Conservation (phyloP, 2,113 vertebrate genomes). For the Proterorhinus semilunaris region DNA sequence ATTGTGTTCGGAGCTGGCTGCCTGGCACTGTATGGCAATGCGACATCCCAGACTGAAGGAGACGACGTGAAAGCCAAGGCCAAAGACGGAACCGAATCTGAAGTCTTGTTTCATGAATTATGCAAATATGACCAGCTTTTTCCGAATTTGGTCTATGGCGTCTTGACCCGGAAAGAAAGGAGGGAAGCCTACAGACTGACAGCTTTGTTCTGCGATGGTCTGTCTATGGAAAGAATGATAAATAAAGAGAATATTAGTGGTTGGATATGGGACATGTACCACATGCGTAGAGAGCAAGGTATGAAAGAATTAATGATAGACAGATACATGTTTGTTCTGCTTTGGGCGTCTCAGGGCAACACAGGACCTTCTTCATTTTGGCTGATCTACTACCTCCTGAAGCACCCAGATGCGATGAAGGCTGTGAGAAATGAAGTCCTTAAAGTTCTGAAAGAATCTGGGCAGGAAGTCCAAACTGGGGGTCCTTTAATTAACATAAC, state of each 20-base stretch:
- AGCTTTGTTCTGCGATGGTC: constrained; percentile 75
- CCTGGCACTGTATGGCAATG: constrained; percentile 83
- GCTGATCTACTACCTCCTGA: constrained; percentile 87
- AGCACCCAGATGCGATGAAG: constrained; percentile 84
- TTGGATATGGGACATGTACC: constrained; percentile 80
- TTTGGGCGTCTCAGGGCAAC: constrained; percentile 93
- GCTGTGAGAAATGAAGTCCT: constrained; percentile 81
- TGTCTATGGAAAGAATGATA: constrained; percentile 72
- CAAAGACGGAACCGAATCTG: constrained; percentile 71
- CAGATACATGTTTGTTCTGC: constrained; percentile 85
- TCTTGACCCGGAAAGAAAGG: constrained; percentile 75
- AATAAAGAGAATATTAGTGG: constrained; percentile 80
- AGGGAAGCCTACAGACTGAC: constrained; percentile 74
- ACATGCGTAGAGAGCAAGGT: constrained; percentile 61
- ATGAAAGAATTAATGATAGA: constrained; percentile 73
- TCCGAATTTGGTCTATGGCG: constrained; percentile 78
- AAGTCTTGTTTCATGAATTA: constrained; percentile 70
- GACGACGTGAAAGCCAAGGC: constrained; percentile 62
- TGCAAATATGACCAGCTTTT: constrained; percentile 86
- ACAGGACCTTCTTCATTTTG: constrained; percentile 87
- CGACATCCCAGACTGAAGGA: constrained; percentile 22
- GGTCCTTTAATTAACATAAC: constrained; percentile 69
- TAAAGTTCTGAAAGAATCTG: constrained; percentile 63
- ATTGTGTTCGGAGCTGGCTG: constrained; percentile 86
- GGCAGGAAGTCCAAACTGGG: constrained; percentile 63